Evolutionary conservation across 2,888 invertebrate genomes (phyloP), one percentile per base, ranked within the genome.

Genomic region (Ctenicera cuprea): DNA sequence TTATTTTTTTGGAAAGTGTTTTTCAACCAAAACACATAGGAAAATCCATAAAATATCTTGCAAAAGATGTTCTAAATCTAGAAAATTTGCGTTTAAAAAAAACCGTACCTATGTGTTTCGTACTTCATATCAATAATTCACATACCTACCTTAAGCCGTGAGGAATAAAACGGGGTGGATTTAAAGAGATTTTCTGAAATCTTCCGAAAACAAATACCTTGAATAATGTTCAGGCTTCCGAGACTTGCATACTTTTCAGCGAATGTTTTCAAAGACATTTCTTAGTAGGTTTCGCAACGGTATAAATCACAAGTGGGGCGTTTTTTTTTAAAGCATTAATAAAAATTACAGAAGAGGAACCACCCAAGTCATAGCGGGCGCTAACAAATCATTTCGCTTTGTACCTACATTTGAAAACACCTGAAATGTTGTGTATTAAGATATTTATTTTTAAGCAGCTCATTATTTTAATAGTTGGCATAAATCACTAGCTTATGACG

Each of bases 341-440:
- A 68, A 68, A 67, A 48, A 59, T 68, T 66, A 41, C 41, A 16
- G 18, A 50, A 18, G 18, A 54, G 71, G 59, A 71, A 67, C 74
- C 74, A 66, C 74, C 74, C 74, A 74, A 20, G 71, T 63, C 52
- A 48, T 38, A 26, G 41, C 20, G 33, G 22, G 14, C 14, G 14
- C 11, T 75, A 73, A 79, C 78, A 78, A 79, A 79, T 79, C 78
- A 79, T 77, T 75, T 77, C 76, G 73, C 75, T 78, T 79, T 79
- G 79, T 79, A 78, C 62, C 61, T 75, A 71, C 71, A 74, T 74
- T 62, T 67, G 70, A 72, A 74, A 76, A 76, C 76, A 76, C 76
- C 76, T 76, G 76, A 76, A 72, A 72, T 61, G 65, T 41, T 64
- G 63, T 72, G 68, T 75, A 76, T 76, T 76, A 74, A 76, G 74